These are phyloP conservation scores for Maconellicoccus hirsutus DNA, from an alignment of 1,140 invertebrate genomes.

Conservation along the genomic window DNA sequence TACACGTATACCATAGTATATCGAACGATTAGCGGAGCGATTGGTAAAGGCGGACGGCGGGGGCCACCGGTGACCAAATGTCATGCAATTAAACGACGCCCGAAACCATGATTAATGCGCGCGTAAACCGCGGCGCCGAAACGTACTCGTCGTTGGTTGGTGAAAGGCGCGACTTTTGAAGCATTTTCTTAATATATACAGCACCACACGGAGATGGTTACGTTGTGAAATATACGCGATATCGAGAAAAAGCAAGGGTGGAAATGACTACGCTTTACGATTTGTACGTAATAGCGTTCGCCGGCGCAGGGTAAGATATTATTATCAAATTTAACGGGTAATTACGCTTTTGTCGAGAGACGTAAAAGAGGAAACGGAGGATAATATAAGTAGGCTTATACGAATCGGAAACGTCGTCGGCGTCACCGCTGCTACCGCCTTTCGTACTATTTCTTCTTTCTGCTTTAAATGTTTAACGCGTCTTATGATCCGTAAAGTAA, in stretches of 20 bases:
- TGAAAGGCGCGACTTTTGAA: too few relatives aligned
- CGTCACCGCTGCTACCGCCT: background rate
- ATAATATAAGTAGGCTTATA: conserved; percentile 18
- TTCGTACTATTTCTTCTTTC: conserved; percentile 1
- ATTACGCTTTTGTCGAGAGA: conserved; percentile 14
- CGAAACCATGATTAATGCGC: too few relatives aligned
- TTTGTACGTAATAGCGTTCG: background rate
- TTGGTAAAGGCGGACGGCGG: background rate
- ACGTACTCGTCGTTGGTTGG: too few relatives aligned
- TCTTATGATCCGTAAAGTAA: conserved; percentile 21
- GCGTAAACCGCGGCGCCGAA: background rate
- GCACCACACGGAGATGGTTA: background rate
- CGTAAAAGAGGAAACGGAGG: background rate
- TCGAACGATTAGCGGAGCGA: background rate
- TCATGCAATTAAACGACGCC: background rate
- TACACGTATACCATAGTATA: background rate
- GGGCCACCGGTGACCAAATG: background rate
- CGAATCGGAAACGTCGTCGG: background rate
- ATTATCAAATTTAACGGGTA: conserved; percentile 22
- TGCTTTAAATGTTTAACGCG: conserved; percentile 11
- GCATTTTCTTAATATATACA: background rate
- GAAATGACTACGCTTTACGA: background rate
- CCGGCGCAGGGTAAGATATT: background rate
- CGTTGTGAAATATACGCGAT: background rate
- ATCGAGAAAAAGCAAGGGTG: background rate